Conservation (phyloP, 2,888 invertebrate species). For the Odiellus spinosus region DNA sequence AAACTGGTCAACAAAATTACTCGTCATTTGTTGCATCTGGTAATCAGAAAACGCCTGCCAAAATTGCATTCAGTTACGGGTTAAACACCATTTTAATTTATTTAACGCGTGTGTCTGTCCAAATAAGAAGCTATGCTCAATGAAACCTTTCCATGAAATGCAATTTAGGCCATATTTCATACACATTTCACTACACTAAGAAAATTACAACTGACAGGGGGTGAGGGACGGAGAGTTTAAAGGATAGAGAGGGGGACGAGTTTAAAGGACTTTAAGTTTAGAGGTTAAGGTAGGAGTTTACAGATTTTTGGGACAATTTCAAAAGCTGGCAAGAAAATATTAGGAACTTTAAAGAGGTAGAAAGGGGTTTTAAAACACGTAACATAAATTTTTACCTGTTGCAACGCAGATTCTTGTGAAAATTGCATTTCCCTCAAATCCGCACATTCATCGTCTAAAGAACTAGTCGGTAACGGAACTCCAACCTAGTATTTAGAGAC, state of each 20-base stretch:
- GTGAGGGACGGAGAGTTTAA: no score
- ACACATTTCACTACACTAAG: no score
- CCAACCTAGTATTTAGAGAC: conserved; percentile 24
- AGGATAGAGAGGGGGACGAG: no score
- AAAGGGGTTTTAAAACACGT: no score
- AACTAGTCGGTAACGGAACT: conserved; percentile 30
- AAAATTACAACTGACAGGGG: no score
- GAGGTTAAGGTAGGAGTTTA: no score
- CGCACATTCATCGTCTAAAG: conserved; percentile 35
- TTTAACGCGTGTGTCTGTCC: no score
- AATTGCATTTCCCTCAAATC: conserved; percentile 39
- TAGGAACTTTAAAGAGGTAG: no score
- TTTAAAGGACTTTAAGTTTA: no score
- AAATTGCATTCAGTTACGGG: conserved; percentile 13
- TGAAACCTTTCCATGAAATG: not conserved
- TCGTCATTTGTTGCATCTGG: conserved; percentile 45
- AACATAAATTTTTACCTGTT: conserved; percentile 32
- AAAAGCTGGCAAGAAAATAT: no score
- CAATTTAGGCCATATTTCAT: no score
- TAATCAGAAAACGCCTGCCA: conserved; percentile 41
- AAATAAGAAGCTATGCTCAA: not conserved
- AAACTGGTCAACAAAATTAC: conserved; percentile 43
- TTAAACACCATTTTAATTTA: conserved; percentile 6
- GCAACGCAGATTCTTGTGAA: conserved; percentile 36
- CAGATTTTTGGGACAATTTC: no score